Conservation (phyloP, 1,140 invertebrate species). For the Dendrolimus kikuchii region DNA sequence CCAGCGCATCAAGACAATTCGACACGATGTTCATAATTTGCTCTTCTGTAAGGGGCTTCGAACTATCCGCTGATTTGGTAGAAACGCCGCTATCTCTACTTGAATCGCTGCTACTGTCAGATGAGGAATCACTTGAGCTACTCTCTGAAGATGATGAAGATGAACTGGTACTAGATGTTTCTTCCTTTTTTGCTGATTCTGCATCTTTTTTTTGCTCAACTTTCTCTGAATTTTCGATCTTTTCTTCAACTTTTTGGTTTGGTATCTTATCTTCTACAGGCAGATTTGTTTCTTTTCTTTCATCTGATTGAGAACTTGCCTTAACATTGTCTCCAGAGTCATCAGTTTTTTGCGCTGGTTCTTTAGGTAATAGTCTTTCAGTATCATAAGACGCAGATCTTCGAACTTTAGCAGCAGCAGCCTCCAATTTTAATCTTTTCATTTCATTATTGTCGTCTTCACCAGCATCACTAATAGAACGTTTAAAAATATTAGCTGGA, state of each 20-base stretch:
- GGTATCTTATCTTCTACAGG: constrained; percentile 9
- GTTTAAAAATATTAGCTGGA: constrained; percentile 58
- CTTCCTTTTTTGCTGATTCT: constrained; percentile 34
- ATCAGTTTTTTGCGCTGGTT: constrained; percentile 6
- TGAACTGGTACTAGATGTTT: constrained; percentile 45
- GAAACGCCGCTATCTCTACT: constrained; percentile 51
- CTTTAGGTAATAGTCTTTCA: constrained; percentile 33
- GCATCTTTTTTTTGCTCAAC: constrained; percentile 12
- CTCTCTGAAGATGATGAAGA: constrained; percentile 59
- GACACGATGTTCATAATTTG: constrained; percentile 66
- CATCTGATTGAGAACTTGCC: constrained; percentile 3
- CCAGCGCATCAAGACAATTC: constrained; percentile 82
- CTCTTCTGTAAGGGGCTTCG: constrained; percentile 46
- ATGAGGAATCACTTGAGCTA: constrained; percentile 58
- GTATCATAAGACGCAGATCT: constrained; percentile 60
- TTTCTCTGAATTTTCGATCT: constrained; percentile 8
- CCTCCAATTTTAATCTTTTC: constrained; percentile 53
- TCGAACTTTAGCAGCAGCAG: constrained; percentile 60
- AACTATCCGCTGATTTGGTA: constrained; percentile 44
- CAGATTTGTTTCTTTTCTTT: constrained; percentile 7
- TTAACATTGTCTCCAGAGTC: constrained; percentile 7
- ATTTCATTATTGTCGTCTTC: constrained; percentile 56
- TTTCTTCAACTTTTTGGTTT: constrained; percentile 10
- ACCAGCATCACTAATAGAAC: constrained; percentile 57
- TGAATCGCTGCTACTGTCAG: constrained; percentile 55